Percentiles rank a stretch among this genome's conserved stretches.
Evolutionary conservation across 2,113 vertebrate species (phyloP).

Genomic region (Heliornis fulica): DNA sequence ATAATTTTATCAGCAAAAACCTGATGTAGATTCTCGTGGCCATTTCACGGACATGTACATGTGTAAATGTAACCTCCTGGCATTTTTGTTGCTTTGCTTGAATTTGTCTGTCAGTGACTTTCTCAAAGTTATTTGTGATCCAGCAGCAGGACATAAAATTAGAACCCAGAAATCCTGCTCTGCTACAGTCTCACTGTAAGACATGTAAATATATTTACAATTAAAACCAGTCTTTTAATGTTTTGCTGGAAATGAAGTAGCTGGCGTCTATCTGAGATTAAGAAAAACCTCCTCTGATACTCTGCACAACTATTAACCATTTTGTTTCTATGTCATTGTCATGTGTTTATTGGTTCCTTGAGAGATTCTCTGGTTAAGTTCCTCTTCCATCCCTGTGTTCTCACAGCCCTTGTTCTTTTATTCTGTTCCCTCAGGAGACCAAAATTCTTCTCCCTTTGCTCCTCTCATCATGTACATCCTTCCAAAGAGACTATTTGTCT

Average conservation of each 20-base stretch:
- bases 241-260: slow-evolving; percentile 8
- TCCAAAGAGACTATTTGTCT: background rate
- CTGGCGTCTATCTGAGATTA: background rate
- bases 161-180: slow-evolving; percentile 22
- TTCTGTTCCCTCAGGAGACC: background rate
- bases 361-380: background rate
- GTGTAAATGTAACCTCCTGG: background rate
- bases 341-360: background rate
- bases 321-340: background rate
- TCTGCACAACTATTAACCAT: background rate
- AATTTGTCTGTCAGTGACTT: background rate
- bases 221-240: background rate
- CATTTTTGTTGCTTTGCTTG: background rate
- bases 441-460: background rate
- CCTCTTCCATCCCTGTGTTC: background rate
- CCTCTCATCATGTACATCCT: background rate
- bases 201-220: slow-evolving; percentile 49
- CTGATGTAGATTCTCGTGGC: background rate
- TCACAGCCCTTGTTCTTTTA: background rate
- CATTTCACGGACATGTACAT: fast-evolving
- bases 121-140: background rate
- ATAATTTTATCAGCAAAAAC: background rate
- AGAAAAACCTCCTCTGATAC: background rate
- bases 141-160: background rate
- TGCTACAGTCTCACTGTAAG: background rate